A percentile compares a stretch with the other conserved stretches of the same genome.
Evolutionary conservation across 2,797 vertebrate genomes (phyloP).

Genomic region (Triplophysa bombifrons): DNA sequence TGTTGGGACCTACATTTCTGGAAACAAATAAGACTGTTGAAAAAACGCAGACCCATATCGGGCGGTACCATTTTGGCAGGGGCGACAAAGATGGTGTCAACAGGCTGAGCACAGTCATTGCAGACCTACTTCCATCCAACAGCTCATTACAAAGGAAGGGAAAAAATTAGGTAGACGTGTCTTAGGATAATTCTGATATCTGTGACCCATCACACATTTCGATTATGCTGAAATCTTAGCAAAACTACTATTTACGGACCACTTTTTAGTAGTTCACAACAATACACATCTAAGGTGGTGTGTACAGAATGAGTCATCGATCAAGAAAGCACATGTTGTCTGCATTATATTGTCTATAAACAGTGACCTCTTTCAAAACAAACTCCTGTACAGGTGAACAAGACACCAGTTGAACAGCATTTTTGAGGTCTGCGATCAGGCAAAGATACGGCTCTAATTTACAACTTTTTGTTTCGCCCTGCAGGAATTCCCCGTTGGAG

Average conservation of each 20-base stretch:
- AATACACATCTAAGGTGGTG: background rate
- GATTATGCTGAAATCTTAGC: background rate
- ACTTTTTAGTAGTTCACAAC: too few species aligned
- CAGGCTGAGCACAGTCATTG: background rate
- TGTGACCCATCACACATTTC: background rate
- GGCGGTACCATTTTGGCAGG: slow-evolving; percentile 25
- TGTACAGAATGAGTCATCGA: background rate
- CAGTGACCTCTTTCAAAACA: slow-evolving; percentile 4
- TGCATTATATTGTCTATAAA: background rate
- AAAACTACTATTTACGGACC: background rate
- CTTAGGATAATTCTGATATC: background rate
- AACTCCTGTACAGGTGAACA: slow-evolving; percentile 11
- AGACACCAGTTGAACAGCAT: slow-evolving; percentile 34
- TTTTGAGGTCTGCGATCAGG: slow-evolving; percentile 8
- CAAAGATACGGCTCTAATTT: background rate
- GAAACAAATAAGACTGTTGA: slow-evolving; percentile 8
- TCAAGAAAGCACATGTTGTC: background rate
- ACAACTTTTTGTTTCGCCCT: slow-evolving; percentile 15
- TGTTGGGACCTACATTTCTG: background rate
- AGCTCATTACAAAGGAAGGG: background rate
- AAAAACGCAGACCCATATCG: slow-evolving; percentile 4
- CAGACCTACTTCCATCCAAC: background rate
- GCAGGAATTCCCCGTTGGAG: slow-evolving; percentile 16
- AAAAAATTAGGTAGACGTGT: background rate
- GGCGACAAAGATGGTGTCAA: background rate